These are phyloP conservation scores for Syrista parreyssii DNA, from an alignment of 2,888 invertebrate genomes.

Conservation along the genomic window DNA sequence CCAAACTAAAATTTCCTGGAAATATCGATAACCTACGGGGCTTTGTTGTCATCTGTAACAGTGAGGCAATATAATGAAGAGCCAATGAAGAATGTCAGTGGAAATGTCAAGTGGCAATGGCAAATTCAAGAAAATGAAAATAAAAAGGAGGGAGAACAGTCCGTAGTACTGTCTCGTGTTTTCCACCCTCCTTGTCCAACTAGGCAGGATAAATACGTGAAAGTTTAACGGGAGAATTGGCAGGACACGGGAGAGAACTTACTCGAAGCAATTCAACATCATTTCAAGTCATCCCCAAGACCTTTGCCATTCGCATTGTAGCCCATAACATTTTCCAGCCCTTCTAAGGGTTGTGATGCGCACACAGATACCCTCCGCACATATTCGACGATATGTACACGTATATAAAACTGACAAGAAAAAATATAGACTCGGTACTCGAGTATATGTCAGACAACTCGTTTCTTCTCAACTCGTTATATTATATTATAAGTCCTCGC, in stretches of 20 bases:
- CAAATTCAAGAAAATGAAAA: background rate
- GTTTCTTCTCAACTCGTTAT: constrained; percentile 36
- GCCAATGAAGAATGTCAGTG: background rate
- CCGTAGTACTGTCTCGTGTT: background rate
- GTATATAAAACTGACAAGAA: background rate
- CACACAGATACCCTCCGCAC: background rate
- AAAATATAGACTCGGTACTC: background rate
- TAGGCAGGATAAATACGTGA: constrained; percentile 45
- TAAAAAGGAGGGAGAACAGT: background rate
- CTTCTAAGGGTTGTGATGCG: background rate
- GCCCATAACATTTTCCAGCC: constrained; percentile 2
- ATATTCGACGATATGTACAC: background rate
- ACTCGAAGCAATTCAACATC: constrained; percentile 45
- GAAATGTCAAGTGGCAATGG: background rate
- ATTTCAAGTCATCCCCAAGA: constrained; percentile 30
- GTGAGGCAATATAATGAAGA: background rate
- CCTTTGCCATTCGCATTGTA: constrained; percentile 9
- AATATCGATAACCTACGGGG: background rate
- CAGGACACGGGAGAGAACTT: constrained; percentile 43
- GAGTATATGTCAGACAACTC: background rate
- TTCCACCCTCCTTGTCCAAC: constrained; percentile 9
- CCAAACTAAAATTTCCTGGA: background rate
- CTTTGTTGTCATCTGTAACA: background rate
- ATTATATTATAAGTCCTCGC: constrained; percentile 23
- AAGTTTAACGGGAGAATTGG: constrained; percentile 43